phyloP scores from a whole-genome alignment of 2,797 vertebrate genomes.

The Cichlasoma orientale region DNA sequence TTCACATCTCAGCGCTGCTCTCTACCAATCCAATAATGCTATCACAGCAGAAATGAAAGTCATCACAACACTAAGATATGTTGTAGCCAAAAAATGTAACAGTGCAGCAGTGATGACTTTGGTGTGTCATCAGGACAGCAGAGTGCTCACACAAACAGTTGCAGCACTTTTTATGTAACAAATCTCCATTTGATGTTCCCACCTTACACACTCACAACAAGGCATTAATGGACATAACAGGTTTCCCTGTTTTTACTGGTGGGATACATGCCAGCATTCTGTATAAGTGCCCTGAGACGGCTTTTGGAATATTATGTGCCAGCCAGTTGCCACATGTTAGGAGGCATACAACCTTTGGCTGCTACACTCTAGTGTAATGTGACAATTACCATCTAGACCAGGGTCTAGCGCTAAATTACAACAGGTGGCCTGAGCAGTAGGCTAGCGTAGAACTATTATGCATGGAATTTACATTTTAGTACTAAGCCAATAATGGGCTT shows the following conservation, averaged over 20 bases:
- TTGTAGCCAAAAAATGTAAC: neutral
- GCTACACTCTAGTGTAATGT: neutral
- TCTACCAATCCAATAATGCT: slow-evolving; percentile 3
- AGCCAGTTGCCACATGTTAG: neutral
- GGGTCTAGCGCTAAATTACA: neutral
- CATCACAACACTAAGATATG: neutral
- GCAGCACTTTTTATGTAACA: neutral
- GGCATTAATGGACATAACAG: neutral
- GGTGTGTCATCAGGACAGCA: neutral
- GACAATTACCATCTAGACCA: neutral
- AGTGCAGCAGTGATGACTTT: neutral
- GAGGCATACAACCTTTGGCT: neutral
- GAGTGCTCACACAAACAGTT: neutral
- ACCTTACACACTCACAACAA: neutral
- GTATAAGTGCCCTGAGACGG: neutral
- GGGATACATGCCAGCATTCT: neutral
- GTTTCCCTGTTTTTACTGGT: neutral
- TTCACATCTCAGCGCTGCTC: neutral
- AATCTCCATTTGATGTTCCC: neutral
- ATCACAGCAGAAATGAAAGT: neutral
- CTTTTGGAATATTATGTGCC: neutral
- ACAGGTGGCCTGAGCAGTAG: neutral
- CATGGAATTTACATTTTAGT: neutral
- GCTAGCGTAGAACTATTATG: neutral
- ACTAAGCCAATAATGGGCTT: neutral